Percentiles rank a stretch among this genome's conserved stretches.
Evolutionary conservation across 2,888 invertebrate genomes (phyloP).

Genomic region (Plusia festucae): DNA sequence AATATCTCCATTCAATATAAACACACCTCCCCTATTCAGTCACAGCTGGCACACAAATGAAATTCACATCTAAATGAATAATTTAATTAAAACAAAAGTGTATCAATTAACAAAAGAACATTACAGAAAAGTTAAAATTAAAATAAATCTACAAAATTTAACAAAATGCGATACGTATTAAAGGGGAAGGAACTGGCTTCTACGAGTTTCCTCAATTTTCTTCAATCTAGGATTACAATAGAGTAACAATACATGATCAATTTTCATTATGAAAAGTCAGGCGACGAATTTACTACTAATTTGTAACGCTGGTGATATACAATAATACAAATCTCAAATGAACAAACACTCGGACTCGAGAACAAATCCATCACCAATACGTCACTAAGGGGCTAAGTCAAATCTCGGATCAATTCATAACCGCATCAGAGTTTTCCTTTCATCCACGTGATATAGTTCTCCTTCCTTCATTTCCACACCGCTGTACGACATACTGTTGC

Average conservation of each 20-base stretch:
- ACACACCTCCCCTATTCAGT: no score
- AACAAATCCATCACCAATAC: background rate
- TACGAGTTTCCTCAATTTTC: background rate
- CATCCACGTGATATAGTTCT: background rate
- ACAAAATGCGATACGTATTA: background rate
- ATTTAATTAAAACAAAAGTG: slow-evolving; percentile 6
- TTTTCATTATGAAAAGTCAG: background rate
- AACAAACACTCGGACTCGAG: background rate
- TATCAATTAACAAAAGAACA: slow-evolving; percentile 10
- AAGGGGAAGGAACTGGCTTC: background rate
- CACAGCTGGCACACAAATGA: background rate
- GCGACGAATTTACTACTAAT: background rate
- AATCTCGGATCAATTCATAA: background rate
- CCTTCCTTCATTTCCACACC: background rate
- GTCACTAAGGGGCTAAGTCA: background rate
- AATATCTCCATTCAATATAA: no score
- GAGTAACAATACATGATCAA: background rate
- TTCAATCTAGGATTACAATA: background rate
- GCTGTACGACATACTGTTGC: background rate
- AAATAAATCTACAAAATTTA: slow-evolving; percentile 6
- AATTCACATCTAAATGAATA: background rate
- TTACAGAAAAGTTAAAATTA: slow-evolving; percentile 5
- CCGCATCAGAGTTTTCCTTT: background rate
- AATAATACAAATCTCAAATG: background rate
- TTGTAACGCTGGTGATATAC: background rate